phyloP scores from a whole-genome alignment of 2,113 vertebrate genomes.

The Pluvialis apricaria region DNA sequence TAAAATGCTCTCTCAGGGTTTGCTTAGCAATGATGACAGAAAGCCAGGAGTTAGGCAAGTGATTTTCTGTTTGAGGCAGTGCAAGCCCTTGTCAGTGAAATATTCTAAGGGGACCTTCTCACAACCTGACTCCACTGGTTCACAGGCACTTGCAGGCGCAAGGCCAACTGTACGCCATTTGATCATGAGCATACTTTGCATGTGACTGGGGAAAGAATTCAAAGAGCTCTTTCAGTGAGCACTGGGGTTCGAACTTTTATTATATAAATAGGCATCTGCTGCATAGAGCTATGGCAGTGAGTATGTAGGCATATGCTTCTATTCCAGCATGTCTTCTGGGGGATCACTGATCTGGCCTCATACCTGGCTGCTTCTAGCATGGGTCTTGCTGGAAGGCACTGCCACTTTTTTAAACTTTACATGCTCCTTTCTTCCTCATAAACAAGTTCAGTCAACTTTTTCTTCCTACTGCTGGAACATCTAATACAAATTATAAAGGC shows the following conservation, averaged over 20 bases:
- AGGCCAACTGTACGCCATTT: not conserved
- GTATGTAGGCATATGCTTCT: not conserved
- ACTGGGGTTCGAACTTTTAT: not conserved
- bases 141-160: not conserved
- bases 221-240: not conserved
- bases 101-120: slow-evolving; percentile 25
- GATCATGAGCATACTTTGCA: not conserved
- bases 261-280: not conserved
- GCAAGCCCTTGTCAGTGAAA: slow-evolving; percentile 40
- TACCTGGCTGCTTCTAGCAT: not conserved
- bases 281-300: not conserved
- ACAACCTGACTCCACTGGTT: not conserved
- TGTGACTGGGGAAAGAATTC: not conserved
- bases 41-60: not conserved
- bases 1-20: slow-evolving; percentile 9
- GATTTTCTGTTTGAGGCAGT: slow-evolving; percentile 56
- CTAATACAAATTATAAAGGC: not conserved
- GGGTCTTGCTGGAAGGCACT: not conserved
- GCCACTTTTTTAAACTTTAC: not conserved
- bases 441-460: not conserved
- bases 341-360: not conserved
- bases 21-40: slow-evolving; percentile 25
- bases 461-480: not conserved
- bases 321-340: not conserved
- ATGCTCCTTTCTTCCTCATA: not conserved